Evolutionary conservation across 2,113 vertebrate species (phyloP), one percentile per base, ranked within the genome.

Genomic region (Prietella phreatophila): DNA sequence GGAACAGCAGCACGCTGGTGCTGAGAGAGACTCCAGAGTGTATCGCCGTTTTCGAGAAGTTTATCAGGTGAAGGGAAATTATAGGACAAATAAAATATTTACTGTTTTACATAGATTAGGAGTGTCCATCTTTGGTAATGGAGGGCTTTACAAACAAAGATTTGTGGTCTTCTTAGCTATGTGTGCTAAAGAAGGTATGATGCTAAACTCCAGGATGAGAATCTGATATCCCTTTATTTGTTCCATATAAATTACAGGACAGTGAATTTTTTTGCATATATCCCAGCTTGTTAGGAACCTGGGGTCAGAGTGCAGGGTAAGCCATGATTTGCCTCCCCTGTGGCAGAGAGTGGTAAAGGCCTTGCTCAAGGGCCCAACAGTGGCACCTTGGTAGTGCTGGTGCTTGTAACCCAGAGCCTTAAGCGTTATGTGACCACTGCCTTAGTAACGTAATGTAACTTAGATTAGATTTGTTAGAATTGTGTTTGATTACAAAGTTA

Each of bases 41-140:
- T 0, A 95, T 97, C 0, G 91, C 94, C 0, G 95, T 97, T 91
- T 99, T 99, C 0, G 97, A 99, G 83, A 97, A 96, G 91, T 98
- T 99, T 92, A 94, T 99, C 94, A 97, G 97, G 97, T 98, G 93
- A 22, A 33, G 1, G 3, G 50, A 73, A 63, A 27, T 76, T 47
- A 47, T 22, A 82, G 67, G 75, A 60, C 22, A 30, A 36, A 85
- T 58, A 14, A 36, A 17, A 71, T 36, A 27, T 50, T 71, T 22
- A 53, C 27, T 33, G 33, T 56, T 58, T 60, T 60, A 82, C 19
- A 42, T 17, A 30, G 19, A 82, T n/a, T 15, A 50, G 19, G 42
- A 47, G 39, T 42, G 20, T 25, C 39, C 4, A 76, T 47, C 20
- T 76, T 47, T 76, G 39, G 42, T 27, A 10, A 50, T 76, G 73